These are phyloP conservation scores for Cololabis saira DNA, from an alignment of 2,113 vertebrate species.

Conservation along the genomic window DNA sequence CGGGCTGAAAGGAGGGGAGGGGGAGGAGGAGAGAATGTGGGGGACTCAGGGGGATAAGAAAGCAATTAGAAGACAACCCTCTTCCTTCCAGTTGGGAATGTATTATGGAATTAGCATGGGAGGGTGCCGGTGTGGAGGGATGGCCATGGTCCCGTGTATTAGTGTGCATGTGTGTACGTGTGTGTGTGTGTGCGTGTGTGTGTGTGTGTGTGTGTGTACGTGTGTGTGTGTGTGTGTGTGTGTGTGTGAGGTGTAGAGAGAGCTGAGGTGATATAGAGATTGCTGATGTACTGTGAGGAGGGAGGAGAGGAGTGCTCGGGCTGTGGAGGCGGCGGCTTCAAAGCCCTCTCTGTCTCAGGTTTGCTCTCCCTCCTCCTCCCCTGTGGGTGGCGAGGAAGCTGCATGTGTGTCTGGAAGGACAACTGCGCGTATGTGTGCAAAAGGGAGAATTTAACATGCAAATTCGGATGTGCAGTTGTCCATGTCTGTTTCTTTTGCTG, in stretches of 20 bases:
- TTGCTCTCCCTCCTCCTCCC: slow-evolving; percentile 36
- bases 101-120: slow-evolving; percentile 85
- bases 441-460: slow-evolving; percentile 21
- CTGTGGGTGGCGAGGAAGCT: slow-evolving; percentile 53
- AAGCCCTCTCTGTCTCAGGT: slow-evolving; percentile 66
- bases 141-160: slow-evolving; percentile 23
- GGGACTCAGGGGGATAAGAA: slow-evolving; percentile 83
- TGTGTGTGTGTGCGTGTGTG: slow-evolving; percentile 1
- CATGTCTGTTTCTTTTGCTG: slow-evolving; percentile 29
- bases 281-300: slow-evolving; percentile 53
- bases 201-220: slow-evolving; percentile 37
- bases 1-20: slow-evolving; percentile 48
- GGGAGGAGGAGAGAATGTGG: slow-evolving; percentile 34
- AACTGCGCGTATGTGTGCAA: slow-evolving; percentile 8
- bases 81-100: slow-evolving; percentile 83
- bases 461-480: slow-evolving; percentile 25
- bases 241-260: slow-evolving; percentile 26
- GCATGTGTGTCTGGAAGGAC: slow-evolving; percentile 54
- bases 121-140: slow-evolving; percentile 35
- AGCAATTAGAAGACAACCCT: slow-evolving; percentile 86
- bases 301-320: slow-evolving; percentile 54
- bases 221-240: slow-evolving; percentile 21
- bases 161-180: slow-evolving; percentile 6
- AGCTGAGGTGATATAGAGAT: slow-evolving; percentile 37
- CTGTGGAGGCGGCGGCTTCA: slow-evolving; percentile 62